Base-by-base conservation (phyloP, 2,797 vertebrate species). In the Thunnus albacares region DNA sequence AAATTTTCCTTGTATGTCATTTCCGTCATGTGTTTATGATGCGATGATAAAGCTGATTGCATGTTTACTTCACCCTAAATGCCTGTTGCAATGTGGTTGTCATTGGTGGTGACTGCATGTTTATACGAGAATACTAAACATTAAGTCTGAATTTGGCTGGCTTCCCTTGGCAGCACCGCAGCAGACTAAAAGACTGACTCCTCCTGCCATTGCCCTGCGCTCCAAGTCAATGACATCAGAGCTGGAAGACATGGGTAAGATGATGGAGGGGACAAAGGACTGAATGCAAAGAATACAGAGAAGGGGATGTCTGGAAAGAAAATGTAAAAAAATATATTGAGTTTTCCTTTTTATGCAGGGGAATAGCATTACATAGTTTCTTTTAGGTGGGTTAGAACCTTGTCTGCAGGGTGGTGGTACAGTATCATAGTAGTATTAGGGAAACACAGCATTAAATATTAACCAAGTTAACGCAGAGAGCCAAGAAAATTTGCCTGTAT, bases 181-280 rank as follows among this genome's bases (percentile, higher is more conserved):
- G 92, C 97, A 97, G 90, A 95, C 95, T 8, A 97, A 97, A 87
- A 95, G 97, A 61, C 96, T 98, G 88, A 97, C 96, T n/a, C 96
- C 97, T 84, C 97, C 97, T 60, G 95, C 97, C 88, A 97, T 98
- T 78, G 96, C 97, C 75, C 91, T 98, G 88, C 97, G 97, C 80
- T 98, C 97, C 92, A 98, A 98, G 92, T 98, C 97, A 52, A 98
- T 98, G 97, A 98, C 97, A 90, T 98, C 97, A 83, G 97, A 98
- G 93, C 95, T 98, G 92, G 97, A 98, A 83, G 97, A 98, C 93
- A 97, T 98, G 96, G 97, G 97, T 98, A 95, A 97, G 96, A 84
- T 26, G 53, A 82, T 20, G 65, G 24, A 73, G 49, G 59, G 75
- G 59, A 77, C 59, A 76, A 66, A 77, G 47, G 49, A 69, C 52